A percentile compares a stretch with the other conserved stretches of the same genome.
Evolutionary conservation across 2,797 vertebrate species (phyloP).

Genomic region (Forpus xanthops): DNA sequence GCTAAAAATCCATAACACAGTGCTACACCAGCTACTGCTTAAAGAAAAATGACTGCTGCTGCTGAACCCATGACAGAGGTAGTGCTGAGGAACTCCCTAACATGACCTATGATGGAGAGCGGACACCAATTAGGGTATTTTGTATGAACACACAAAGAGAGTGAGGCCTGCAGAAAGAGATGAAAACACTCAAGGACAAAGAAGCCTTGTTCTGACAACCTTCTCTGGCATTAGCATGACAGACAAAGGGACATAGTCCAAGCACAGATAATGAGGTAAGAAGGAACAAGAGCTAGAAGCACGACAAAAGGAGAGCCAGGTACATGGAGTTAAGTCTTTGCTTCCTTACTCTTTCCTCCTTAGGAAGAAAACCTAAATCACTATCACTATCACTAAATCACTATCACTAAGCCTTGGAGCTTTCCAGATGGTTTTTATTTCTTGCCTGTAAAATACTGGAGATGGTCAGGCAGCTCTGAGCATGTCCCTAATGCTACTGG

Average conservation of each 20-base stretch:
- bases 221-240: neutral
- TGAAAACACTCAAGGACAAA: neutral
- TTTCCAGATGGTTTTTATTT: neutral
- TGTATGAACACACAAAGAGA: neutral
- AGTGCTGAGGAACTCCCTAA: neutral
- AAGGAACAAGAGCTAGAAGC: neutral
- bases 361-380: neutral
- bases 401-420: neutral
- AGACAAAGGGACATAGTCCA: neutral
- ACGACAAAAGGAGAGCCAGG: neutral
- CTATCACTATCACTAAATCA: neutral
- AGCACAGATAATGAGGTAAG: neutral
- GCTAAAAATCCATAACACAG: too few species aligned
- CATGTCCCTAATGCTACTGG: neutral
- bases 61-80: too few species aligned
- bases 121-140: accelerated
- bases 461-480: neutral
- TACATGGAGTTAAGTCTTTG: neutral
- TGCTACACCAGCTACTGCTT: too few species aligned
- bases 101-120: accelerated
- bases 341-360: neutral
- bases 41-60: too few species aligned
- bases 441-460: neutral
- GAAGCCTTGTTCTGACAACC: neutral
- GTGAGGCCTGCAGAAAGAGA: neutral